A percentile compares a stretch with the other conserved stretches of the same genome.
Conservation (phyloP, 1,140 invertebrate species). For the Maniola jurtina region DNA sequence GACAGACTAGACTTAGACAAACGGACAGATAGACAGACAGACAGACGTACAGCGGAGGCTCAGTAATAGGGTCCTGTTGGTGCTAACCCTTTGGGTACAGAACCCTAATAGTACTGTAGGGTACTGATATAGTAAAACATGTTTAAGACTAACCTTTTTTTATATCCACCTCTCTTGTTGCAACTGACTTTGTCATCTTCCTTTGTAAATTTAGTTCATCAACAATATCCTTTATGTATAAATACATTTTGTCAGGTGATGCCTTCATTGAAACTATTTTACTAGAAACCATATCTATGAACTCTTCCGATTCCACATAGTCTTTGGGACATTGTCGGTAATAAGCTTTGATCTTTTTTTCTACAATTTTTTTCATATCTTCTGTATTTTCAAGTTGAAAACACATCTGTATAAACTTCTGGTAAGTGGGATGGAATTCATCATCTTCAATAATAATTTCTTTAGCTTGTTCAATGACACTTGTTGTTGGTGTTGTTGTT, state of each 20-base stretch:
- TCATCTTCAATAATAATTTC: conserved; percentile 8
- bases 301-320: conserved; percentile 68
- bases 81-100: too few relatives aligned
- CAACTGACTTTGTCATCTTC: conserved; percentile 48
- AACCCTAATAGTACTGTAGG: background rate
- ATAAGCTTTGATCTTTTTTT: conserved; percentile 71
- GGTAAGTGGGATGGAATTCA: conserved; percentile 63
- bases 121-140: background rate
- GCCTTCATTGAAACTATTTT: conserved; percentile 64
- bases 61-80: too few relatives aligned
- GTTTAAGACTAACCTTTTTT: conserved; percentile 11
- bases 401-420: conserved; percentile 64
- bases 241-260: conserved; percentile 65
- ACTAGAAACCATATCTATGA: conserved; percentile 64
- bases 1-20: too few relatives aligned
- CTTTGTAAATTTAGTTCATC: conserved; percentile 71
- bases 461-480: conserved; percentile 10
- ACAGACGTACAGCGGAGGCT: too few relatives aligned
- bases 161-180: conserved; percentile 6
- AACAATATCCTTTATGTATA: conserved; percentile 72
- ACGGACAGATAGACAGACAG: too few relatives aligned
- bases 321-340: conserved; percentile 66
- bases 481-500: too few relatives aligned
- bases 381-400: conserved; percentile 67
- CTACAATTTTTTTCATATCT: conserved; percentile 72